A percentile compares a stretch with the other conserved stretches of the same genome.
phyloP scores from a whole-genome alignment of 35 echinoderm and acorn worm species.

The Anneissia japonica region DNA sequence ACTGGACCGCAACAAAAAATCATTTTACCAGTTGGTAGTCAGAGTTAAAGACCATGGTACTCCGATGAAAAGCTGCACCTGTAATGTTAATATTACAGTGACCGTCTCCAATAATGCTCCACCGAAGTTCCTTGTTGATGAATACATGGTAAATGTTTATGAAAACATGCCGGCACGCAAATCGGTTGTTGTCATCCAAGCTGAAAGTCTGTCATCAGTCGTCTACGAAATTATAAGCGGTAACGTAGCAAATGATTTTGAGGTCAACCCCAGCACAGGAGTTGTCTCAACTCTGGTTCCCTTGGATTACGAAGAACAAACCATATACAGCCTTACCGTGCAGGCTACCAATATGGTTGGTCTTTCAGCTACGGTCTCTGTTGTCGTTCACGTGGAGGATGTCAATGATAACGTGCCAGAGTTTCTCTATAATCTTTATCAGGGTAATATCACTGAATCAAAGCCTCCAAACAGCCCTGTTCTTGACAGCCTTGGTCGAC shows the following conservation, averaged over 20 bases:
- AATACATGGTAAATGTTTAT: slow-evolving; percentile 71
- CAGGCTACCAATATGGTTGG: slow-evolving; percentile 90
- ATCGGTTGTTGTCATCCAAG: slow-evolving; percentile 53
- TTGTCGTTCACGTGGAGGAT: slow-evolving; percentile 83
- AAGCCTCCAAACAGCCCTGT: slow-evolving; percentile 72
- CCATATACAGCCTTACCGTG: slow-evolving; percentile 76
- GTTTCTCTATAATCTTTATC: slow-evolving; percentile 50
- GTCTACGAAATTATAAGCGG: slow-evolving; percentile 72
- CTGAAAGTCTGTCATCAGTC: slow-evolving; percentile 78
- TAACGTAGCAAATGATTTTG: slow-evolving; percentile 60
- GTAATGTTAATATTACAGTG: slow-evolving; percentile 72
- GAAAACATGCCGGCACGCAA: slow-evolving; percentile 53
- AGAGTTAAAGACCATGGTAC: slow-evolving; percentile 61
- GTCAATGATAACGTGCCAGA: slow-evolving; percentile 76
- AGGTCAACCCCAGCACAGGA: slow-evolving; percentile 74
- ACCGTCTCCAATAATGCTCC: slow-evolving; percentile 90
- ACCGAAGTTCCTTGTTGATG: slow-evolving; percentile 52
- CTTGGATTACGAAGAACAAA: slow-evolving; percentile 70
- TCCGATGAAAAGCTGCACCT: slow-evolving; percentile 54
- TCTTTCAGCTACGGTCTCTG: slow-evolving; percentile 26
- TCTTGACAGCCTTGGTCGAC: slow-evolving; percentile 56
- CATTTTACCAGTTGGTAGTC: slow-evolving; percentile 58
- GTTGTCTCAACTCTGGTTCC: slow-evolving; percentile 58
- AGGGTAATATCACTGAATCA: slow-evolving; percentile 90
- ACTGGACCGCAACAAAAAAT: slow-evolving; percentile 65